phyloP scores from a whole-genome alignment of 2,888 invertebrate species.

The Brachycybe producta region DNA sequence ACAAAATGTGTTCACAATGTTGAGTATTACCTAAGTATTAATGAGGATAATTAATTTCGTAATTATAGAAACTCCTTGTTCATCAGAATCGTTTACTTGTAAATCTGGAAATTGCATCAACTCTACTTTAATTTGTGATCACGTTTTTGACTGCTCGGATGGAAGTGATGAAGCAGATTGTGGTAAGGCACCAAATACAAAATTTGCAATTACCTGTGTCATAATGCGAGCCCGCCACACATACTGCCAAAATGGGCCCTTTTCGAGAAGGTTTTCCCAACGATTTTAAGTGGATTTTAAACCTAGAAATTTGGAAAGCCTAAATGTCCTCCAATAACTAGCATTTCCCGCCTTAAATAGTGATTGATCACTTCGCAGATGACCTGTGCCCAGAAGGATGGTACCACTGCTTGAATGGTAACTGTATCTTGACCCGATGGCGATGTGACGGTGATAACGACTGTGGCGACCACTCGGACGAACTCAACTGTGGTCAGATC shows the following conservation, averaged over 20 bases:
- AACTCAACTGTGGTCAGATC: conserved; percentile 38
- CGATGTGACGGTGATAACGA: conserved; percentile 34
- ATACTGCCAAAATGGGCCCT: no score
- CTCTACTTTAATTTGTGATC: conserved; percentile 5
- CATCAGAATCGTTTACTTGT: conserved; percentile 8
- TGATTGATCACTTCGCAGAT: background rate
- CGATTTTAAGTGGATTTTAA: no score
- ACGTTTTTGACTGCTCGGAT: conserved; percentile 13
- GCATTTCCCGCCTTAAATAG: background rate
- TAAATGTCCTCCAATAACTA: no score
- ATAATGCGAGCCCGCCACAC: no score
- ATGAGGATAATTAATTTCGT: no score
- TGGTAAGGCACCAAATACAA: conserved; percentile 11
- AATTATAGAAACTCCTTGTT: background rate
- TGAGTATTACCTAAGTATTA: no score
- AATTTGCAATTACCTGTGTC: no score
- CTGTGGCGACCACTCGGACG: conserved; percentile 49
- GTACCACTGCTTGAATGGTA: conserved; percentile 20
- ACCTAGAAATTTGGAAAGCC: no score
- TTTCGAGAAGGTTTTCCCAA: no score
- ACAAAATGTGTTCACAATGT: no score
- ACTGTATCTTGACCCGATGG: conserved; percentile 29
- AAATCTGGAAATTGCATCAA: conserved; percentile 16
- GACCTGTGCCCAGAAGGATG: conserved; percentile 14
- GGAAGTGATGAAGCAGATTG: conserved; percentile 17